phyloP scores from a whole-genome alignment of 2,888 invertebrate genomes.

The Stenchaetothrips biformis region DNA sequence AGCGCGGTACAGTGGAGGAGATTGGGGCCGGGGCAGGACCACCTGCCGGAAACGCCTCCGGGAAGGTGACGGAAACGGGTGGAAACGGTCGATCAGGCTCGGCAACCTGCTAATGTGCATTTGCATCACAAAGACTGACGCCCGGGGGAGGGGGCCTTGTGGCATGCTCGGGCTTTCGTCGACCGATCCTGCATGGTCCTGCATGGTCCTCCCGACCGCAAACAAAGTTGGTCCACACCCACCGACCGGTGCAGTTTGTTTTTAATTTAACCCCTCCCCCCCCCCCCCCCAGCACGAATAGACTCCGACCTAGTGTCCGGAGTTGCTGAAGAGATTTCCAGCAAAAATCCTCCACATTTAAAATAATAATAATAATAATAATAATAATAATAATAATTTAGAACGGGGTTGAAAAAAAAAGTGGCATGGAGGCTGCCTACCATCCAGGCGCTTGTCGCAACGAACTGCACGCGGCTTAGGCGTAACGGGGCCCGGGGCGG shows the following conservation, averaged over 20 bases:
- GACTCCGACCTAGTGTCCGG: too few species aligned
- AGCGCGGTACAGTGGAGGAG: neutral
- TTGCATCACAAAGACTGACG: slow-evolving; percentile 18
- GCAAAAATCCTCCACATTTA: too few species aligned
- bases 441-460: neutral
- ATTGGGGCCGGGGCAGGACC: neutral
- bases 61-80: neutral
- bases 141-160: neutral
- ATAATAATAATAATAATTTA: too few species aligned
- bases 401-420: neutral
- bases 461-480: too few species aligned
- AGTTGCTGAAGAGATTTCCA: neutral
- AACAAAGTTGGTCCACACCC: too few species aligned
- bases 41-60: neutral
- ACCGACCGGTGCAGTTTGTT: neutral
- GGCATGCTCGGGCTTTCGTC: neutral
- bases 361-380: too few species aligned
- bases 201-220: neutral
- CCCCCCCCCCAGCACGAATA: too few species aligned
- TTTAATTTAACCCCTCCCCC: too few species aligned
- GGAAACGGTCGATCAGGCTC: slow-evolving; percentile 1
- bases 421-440: neutral
- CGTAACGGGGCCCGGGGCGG: too few species aligned
- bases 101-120: neutral
- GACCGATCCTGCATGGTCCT: neutral